A percentile compares a stretch with the other conserved stretches of the same genome.
Evolutionary conservation across 2,113 vertebrate species (phyloP).

Genomic region (Marcusenius ussheri): DNA sequence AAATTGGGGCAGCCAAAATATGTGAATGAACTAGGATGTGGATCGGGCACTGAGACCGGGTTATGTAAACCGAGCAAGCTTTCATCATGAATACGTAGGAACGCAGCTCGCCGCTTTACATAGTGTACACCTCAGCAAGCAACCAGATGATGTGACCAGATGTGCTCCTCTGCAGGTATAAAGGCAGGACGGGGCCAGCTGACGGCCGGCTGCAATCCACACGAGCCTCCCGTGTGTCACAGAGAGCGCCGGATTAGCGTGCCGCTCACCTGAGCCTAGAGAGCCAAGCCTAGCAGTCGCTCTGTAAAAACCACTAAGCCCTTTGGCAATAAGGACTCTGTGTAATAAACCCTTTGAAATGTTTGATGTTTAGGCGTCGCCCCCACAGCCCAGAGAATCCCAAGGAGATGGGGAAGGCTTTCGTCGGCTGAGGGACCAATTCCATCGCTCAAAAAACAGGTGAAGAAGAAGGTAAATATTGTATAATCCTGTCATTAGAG

Average conservation of each 20-base stretch:
- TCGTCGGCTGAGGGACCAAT: neutral
- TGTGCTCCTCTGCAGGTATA: neutral
- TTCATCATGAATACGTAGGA: neutral
- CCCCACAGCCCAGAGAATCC: neutral
- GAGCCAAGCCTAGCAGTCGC: neutral
- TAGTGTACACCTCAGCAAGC: neutral
- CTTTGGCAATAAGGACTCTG: constrained; percentile 33
- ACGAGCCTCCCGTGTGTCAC: constrained; percentile 30
- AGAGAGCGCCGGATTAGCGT: constrained; percentile 34
- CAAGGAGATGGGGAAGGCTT: neutral
- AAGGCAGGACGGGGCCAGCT: neutral
- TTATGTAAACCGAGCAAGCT: neutral
- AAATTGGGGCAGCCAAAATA: constrained; percentile 42
- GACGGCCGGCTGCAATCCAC: neutral
- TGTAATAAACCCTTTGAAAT: constrained; percentile 6
- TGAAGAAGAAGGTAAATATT: neutral
- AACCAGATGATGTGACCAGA: neutral
- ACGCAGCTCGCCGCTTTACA: neutral
- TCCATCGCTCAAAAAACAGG: neutral
- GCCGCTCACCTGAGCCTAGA: neutral
- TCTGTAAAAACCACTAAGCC: constrained; percentile 37
- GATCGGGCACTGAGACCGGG: neutral
- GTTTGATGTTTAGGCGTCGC: constrained; percentile 17
- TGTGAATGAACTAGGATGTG: constrained; percentile 35
- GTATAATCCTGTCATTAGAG: neutral